Base-by-base conservation (phyloP, 2,888 invertebrate species). In the Chorisops tibialis region DNA sequence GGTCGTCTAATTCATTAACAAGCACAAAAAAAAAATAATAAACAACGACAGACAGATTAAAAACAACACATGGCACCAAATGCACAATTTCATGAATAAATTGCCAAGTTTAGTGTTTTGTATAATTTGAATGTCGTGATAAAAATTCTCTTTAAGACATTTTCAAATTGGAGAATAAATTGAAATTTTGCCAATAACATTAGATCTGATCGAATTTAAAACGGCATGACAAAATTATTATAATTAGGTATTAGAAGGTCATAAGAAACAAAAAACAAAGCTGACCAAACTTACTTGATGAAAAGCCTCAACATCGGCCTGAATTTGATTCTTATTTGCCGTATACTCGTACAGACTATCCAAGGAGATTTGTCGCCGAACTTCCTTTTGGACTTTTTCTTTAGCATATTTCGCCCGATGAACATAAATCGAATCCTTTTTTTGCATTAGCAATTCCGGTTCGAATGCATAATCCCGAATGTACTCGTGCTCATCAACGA, bases 401-500 rank as follows among this genome's bases (percentile, higher is more conserved):
- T 47, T 59, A 5, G 18, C 41, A 63, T 61, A 54, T 61, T 59
- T 65, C 69, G 68, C 45, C 70, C 69, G 63, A 62, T 68, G 35
- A 45, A 72, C 66, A 65, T 71, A 59, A 30, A 66, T 64, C 16
- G 68, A 77, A 56, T 77, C 78, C 68, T 74, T 72, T 52, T 73
- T 73, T 68, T 71, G 73, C 66, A 73, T 70, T 64, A 76, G 68
- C 63, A 77, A 68, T 68, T 77, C 77, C 67, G 77, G 77, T 66
- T 77, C 77, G 67, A 77, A 77, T 45, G 75, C 70, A 68, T 74
- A 78, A 69, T 77, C 77, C 63, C 77, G 75, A 65, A 75, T 72
- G 65, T 70, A 76, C 70, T 75, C 74, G 70, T 78, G 75, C 63
- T 73, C 71, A 16, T 68, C 62, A 11, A 48, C 47, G 18, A 45